phyloP scores from a whole-genome alignment of 2,797 vertebrate species.

The Acipenser ruthenus region DNA sequence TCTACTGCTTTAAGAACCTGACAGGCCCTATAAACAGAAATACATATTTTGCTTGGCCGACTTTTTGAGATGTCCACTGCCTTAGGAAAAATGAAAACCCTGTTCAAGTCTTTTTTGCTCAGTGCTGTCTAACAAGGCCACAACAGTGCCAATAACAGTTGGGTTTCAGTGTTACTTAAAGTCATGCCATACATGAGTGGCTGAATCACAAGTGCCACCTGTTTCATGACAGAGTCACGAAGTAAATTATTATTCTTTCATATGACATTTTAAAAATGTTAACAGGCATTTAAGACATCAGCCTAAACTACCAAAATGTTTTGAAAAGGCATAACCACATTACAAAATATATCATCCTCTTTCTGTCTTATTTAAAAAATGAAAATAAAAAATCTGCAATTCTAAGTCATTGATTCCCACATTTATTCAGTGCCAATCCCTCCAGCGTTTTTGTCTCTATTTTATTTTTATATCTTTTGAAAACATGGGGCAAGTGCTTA shows the following conservation, averaged over 20 bases:
- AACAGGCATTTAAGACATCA: constrained; percentile 57
- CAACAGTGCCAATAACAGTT: constrained; percentile 32
- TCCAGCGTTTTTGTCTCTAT: constrained; percentile 6
- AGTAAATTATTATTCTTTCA: background rate
- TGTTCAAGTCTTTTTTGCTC: constrained; percentile 37
- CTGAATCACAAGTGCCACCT: constrained; percentile 53
- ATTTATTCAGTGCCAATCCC: constrained; percentile 17
- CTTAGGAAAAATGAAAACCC: constrained; percentile 66
- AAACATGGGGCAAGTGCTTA: too few relatives aligned
- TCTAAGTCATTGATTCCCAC: constrained; percentile 60
- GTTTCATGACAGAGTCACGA: constrained; percentile 55
- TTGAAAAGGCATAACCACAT: constrained; percentile 46
- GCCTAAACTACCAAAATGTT: constrained; percentile 50
- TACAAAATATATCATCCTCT: constrained; percentile 47
- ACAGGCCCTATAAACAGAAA: too few relatives aligned
- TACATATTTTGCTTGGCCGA: too few relatives aligned
- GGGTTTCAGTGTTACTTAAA: constrained; percentile 31
- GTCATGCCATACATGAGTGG: constrained; percentile 52
- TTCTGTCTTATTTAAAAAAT: constrained; percentile 24
- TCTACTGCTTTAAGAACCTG: too few relatives aligned
- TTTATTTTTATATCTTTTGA: background rate
- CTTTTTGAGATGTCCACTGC: constrained; percentile 52
- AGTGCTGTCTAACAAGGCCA: constrained; percentile 39
- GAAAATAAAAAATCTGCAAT: constrained; percentile 46
- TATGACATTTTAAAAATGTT: background rate